These are phyloP conservation scores for Malaclemys terrapin DNA, from an alignment of 2,113 vertebrate genomes.

Conservation along the genomic window DNA sequence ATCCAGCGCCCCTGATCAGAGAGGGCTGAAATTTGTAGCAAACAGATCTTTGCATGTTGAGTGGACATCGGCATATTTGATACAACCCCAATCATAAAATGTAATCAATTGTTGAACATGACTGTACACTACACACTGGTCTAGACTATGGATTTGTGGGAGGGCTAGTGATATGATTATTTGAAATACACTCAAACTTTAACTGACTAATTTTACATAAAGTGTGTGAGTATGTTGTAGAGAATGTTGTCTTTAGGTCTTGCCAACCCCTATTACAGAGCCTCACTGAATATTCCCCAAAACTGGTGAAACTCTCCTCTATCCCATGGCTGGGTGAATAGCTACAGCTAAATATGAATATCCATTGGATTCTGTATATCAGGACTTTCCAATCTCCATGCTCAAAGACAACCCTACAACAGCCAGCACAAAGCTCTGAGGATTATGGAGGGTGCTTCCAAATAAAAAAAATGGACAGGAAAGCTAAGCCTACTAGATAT, in stretches of 20 bases:
- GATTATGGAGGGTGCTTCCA: conserved; percentile 11
- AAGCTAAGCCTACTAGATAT: background rate
- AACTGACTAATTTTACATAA: background rate
- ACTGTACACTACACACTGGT: background rate
- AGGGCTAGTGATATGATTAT: background rate
- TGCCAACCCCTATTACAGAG: background rate
- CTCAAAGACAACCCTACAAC: background rate
- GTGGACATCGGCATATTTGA: background rate
- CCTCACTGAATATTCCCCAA: background rate
- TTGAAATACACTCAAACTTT: background rate
- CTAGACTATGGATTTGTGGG: background rate
- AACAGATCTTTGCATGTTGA: background rate
- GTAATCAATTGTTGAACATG: background rate
- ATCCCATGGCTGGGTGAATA: background rate
- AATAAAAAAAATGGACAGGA: background rate
- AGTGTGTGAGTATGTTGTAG: background rate
- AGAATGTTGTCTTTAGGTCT: background rate
- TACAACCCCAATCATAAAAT: background rate
- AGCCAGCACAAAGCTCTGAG: conserved; percentile 22
- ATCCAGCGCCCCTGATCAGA: background rate
- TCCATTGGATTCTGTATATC: background rate
- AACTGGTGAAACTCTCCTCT: background rate
- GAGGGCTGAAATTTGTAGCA: background rate
- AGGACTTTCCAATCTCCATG: accelerated
- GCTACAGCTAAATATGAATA: background rate